Evolutionary conservation across 2,888 invertebrate genomes (phyloP), one percentile per base, ranked within the genome.

Genomic region (Phyllotreta cruciferae): DNA sequence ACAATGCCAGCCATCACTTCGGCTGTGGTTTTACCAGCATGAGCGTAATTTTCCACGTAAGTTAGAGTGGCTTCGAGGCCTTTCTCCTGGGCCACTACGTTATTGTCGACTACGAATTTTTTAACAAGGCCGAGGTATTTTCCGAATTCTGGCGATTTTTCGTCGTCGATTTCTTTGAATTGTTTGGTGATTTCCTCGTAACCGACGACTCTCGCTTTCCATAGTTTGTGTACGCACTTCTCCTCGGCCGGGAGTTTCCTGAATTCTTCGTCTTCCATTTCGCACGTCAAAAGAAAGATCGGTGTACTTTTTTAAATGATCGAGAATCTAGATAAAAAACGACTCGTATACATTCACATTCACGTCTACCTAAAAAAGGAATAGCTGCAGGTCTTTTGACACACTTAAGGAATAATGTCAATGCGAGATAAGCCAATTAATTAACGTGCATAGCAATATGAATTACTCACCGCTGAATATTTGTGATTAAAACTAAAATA

Each of bases 81-180:
- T 83, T 93, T 97, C 78, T 98, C 98, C 79, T 97, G 97, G 1
- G 97, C 96, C 66, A 93, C 88, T 10, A 91, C 97, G 89, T 98
- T 97, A 74, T 91, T 93, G 79, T 98, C 98, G 0, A 88, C 84
- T 0, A 96, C 96, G 86, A 98, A 96, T 81, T 97, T 97, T 80
- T 96, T 96, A 38, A 98, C 88, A 49, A 96, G 83, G 6, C 94
- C 93, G 8, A 93, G 82, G 82, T 90, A 98, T 82, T 95, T 96
- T 73, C 87, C 90, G 89, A 96, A 98, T 79, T 97, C 97, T 0
- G 93, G 89, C 41, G 94, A 93, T 79, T 97, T 97, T 77, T 96
- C 96, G 83, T 96, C 95, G 75, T 91, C 92, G 71, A 94, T 90
- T 77, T 90, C 90, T 69, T 89, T 87, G 81, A 98, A 97, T 10